Base-by-base conservation (phyloP, 2,113 vertebrate species). In the Corythoichthys haematopterus region DNA sequence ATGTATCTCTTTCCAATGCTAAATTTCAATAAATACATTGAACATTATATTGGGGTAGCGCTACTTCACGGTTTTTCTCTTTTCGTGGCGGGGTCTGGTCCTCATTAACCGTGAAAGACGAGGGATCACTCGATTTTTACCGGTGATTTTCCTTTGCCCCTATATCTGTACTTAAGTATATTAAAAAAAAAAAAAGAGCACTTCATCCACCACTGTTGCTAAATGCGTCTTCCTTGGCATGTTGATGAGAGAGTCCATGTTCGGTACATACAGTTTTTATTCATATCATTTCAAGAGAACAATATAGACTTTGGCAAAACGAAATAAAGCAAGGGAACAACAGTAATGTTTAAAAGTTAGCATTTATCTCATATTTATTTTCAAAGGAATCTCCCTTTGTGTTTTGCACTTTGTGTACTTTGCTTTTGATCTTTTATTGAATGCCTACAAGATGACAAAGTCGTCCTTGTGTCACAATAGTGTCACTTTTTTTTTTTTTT, bases 231-330 rank as follows among this genome's bases (percentile, higher is more conserved):
- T 28, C 20, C 20, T 28, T 28, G 20, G 20, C 20, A 28, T 28
- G 20, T 28, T 28, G 20, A 28, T 28, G 20, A 28, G 20, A 28
- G 20, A 4, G 14, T 68, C 45, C 68, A 45, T 65, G 65, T 81
- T 87, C 15, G 72, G 82, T 85, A 85, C 78, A 81, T 87, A 68
- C 81, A 68, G 20, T 80, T 86, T 88, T 88, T 89, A 88, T 88
- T 88, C 76, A 85, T 86, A 87, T 87, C 84, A 87, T 86, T 76
- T 88, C 76, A 82, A 86, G 80, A 86, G 84, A 89, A 87, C 86
- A 88, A 84, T 86, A 86, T 79, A 84, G 78, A 88, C 85, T 89
- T 89, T 88, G 85, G 86, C 85, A 86, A 88, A 87, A 85, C 76
- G 28, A 84, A 67, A 77, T 65, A 85, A 80, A 53, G 64, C 36